A percentile compares a stretch with the other conserved stretches of the same genome.
Conservation (phyloP, 2,113 vertebrate species). For the Leptodactylus fuscus region DNA sequence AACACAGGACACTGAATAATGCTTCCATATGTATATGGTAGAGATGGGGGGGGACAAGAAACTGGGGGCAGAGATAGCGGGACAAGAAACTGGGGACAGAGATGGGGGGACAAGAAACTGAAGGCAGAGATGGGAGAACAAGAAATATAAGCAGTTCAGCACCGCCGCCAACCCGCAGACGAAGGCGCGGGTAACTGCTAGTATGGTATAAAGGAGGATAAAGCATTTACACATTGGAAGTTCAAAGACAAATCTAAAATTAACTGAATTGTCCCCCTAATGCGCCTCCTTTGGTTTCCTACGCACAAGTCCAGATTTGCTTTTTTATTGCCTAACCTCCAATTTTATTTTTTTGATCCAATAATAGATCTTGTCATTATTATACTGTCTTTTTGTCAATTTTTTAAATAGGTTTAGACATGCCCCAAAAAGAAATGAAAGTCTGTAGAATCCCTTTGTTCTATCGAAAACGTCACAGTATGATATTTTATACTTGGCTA, state of each 20-base stretch:
- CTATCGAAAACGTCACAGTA: neutral
- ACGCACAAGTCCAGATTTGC: neutral
- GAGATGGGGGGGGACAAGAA: too few species aligned
- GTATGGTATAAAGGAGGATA: too few species aligned
- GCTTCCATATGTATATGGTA: too few species aligned
- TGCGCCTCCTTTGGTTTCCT: neutral
- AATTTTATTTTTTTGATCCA: neutral
- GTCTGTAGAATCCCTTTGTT: neutral
- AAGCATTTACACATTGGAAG: neutral
- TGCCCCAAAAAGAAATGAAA: neutral
- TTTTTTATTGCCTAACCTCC: neutral
- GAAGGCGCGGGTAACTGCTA: too few species aligned
- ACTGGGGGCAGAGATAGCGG: too few species aligned
- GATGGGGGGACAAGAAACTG: too few species aligned
- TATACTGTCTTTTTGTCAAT: neutral
- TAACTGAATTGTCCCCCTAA: neutral
- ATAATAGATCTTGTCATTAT: neutral
- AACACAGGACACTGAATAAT: too few species aligned
- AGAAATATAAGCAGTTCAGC: too few species aligned
- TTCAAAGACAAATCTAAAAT: neutral
- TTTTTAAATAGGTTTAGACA: neutral
- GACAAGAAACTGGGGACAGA: too few species aligned
- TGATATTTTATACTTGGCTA: constrained; percentile 20
- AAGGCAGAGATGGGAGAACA: too few species aligned
- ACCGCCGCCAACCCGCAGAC: too few species aligned